These are phyloP conservation scores for Drosophila virilis DNA, from an alignment of 1,140 invertebrate genomes.

Conservation along the genomic window DNA sequence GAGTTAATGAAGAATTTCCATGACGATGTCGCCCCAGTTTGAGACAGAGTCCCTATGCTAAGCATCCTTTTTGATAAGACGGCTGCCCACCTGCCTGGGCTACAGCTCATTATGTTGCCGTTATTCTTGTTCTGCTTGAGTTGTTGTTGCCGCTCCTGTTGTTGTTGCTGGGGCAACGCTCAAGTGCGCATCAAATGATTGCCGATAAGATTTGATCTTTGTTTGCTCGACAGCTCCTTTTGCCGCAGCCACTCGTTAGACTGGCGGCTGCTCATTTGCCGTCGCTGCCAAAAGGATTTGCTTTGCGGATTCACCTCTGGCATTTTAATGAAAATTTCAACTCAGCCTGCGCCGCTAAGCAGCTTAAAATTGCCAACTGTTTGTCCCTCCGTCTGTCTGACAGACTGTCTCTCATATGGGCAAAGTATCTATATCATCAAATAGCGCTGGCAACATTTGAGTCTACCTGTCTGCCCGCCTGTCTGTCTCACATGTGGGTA, in stretches of 20 bases:
- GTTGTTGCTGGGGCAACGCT: constrained; percentile 44
- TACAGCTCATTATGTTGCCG: constrained; percentile 65
- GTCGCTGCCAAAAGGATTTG: constrained; percentile 19
- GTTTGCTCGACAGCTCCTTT: constrained; percentile 51
- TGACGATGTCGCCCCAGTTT: constrained; percentile 67
- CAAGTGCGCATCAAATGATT: constrained; percentile 77
- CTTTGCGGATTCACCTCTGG: constrained; percentile 61
- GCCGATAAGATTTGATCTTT: constrained; percentile 81
- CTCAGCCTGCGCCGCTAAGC: constrained; percentile 52
- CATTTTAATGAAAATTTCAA: constrained; percentile 75
- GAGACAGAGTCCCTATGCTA: constrained; percentile 35
- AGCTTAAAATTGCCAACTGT: constrained; percentile 67
- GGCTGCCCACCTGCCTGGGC: constrained; percentile 55
- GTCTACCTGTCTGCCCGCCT: no score
- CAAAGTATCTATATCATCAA: background rate
- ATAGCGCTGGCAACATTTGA: background rate
- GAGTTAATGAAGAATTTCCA: constrained; percentile 84
- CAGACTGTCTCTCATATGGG: constrained; percentile 17
- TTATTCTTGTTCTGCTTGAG: background rate
- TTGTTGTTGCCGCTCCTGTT: constrained; percentile 7
- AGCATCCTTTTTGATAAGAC: constrained; percentile 63
- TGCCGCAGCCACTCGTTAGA: constrained; percentile 11
- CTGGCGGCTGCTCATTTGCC: constrained; percentile 27
- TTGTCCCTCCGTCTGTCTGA: constrained; percentile 12
- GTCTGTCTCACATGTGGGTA: no score